Base-by-base conservation (phyloP, 2,888 invertebrate genomes). In the Drosophila nigritarsus region DNA sequence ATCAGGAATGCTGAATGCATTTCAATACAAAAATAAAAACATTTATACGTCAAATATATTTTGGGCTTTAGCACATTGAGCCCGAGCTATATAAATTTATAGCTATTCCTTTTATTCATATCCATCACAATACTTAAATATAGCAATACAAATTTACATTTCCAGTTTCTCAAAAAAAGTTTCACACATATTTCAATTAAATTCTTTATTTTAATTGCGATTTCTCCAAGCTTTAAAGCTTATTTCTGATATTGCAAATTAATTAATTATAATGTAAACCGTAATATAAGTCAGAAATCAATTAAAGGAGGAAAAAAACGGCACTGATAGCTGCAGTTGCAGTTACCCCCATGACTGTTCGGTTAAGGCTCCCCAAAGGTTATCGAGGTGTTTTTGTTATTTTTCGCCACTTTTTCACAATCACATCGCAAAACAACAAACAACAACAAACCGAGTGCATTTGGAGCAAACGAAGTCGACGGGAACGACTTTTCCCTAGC, bases 371-470 rank as follows among this genome's bases (percentile, higher is more conserved):
- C 64, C 32, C 32, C 27, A 75, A 70, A 88, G 83, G 89, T 86
- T 89, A 89, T 83, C 89, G 29, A 18, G 48, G 48, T 83, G 75
- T 83, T 89, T 87, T 77, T 75, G 72, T 83, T 79, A 77, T 80
- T 89, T 74, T 80, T 67, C 54, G 51, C 67, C 53, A 51, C 8
- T 65, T 66, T 71, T 48, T 29, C 42, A 51, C 27, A 74, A 58
- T 34, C 34, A 5, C 74, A 58, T 29, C 6, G 7, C 50, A 59
- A 56, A n/a, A 45, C 15, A 20, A 45, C 20, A 45, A 45, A 15
- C 20, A 78, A 50, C 69, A 75, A 36, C 36, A 45, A 65, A 9
- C 48, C 34, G 49, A 55, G 20, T 66, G 66, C 58, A 75, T 40
- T 15, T 60, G 24, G 29, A 42, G 32, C 20, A 29, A 27, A 20